Evolutionary conservation across 2,888 invertebrate genomes (phyloP), one percentile per base, ranked within the genome.

Genomic region (Nephrocerus scutellatus): DNA sequence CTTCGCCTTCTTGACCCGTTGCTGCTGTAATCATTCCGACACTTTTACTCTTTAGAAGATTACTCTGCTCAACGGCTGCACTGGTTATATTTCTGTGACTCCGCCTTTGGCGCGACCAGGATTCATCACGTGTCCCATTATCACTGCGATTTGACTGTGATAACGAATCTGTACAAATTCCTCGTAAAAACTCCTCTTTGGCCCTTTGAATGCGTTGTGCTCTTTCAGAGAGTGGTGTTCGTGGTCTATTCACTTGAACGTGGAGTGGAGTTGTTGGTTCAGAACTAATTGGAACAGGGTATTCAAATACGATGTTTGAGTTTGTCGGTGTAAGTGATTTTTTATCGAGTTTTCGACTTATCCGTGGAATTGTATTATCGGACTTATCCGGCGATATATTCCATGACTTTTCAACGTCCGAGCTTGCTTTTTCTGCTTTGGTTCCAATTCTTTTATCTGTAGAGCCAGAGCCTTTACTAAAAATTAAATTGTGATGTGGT

Each of bases 11-110:
- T n/a, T n/a, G n/a, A n/a, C n/a, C n/a, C n/a, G 13, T n/a, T n/a
- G n/a, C n/a, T n/a, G n/a, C 52, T 13, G 47, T 79, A 39, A 84
- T 82, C 77, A 84, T 82, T n/a, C 84, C 84, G 0, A 79, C 84
- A 47, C 84, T 84, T 1, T 80, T 78, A 20, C 83, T 84, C 52
- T 85, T 81, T 1, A 78, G 74, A n/a, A 82, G 62, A 7, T 71
- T 50, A 5, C 71, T 63, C 35, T 74, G 73, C 61, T 73, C 36
- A 3, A 16, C 30, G 16, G 47, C 45, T 1, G 73, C 72, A 44
- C 79, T 79, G 51, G 79, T 80, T 36, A 74, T 78, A 31, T 75
- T 73, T 56, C 80, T 80, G 10, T 79, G 73, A 54, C 80, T 80
- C 28, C 69, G 55, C 6, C 72, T 59, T 15, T 52, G 47, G 29